Evolutionary conservation across 2,113 vertebrate species (phyloP), one percentile per base, ranked within the genome.

Genomic region (Strigops habroptila): DNA sequence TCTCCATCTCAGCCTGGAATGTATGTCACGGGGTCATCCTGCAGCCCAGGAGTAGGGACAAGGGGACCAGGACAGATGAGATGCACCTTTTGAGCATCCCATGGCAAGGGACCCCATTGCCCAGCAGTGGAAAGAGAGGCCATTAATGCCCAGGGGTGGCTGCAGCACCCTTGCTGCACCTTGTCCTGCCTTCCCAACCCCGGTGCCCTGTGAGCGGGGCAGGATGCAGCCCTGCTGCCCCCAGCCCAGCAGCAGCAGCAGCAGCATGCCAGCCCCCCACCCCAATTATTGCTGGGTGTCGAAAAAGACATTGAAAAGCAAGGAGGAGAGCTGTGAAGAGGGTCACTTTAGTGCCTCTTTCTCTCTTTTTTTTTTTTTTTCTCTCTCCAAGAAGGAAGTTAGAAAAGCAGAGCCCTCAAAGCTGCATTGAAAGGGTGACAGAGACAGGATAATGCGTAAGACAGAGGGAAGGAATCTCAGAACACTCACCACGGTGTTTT

Each of bases 341-440:
- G 97, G 97, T 97, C 97, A 94, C 88, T 97, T 97, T 88, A 97
- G 96, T 96, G 95, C 93, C 64, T 87, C 95, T 97, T 96, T 97
- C 94, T 86, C 90, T 91, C 77, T 69, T 49, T 75, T 74, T 84
- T 52, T 30, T 64, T 23, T 22, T 17, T 17, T 46, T 25, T 18
- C 10, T 11, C 8, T 7, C 63, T 69, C 90, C 6, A 27, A 88
- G 94, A 86, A 97, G 97, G 95, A 97, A 97, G 97, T 97, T 98
- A 97, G 97, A 97, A 98, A 97, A 97, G 97, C 97, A 97, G 96
- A 96, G 96, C 88, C 96, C 96, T 97, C 97, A 97, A 98, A 97
- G 96, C 95, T 4, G 74, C 93, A 98, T 97, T 98, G 97, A 97
- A 97, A 97, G 91, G 65, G 87, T 94, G 91, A 93, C 94, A 97